A percentile compares a stretch with the other conserved stretches of the same genome.
These are phyloP conservation scores for Branchellion lobata DNA, from an alignment of 2,888 invertebrate species.

Conservation along the genomic window DNA sequence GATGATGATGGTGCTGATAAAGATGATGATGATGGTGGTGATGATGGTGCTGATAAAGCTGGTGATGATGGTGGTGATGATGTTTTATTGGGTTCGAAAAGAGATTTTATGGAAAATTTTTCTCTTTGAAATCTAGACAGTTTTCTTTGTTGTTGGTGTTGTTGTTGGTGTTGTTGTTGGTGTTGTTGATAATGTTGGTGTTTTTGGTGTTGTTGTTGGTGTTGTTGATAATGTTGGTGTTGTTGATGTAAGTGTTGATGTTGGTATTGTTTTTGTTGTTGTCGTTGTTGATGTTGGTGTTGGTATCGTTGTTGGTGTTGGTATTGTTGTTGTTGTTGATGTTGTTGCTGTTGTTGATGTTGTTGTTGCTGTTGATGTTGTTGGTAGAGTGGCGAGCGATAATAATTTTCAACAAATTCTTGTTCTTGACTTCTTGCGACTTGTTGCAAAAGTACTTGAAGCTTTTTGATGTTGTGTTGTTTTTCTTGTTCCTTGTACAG, in stretches of 20 bases:
- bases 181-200: not conserved
- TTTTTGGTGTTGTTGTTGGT: not conserved
- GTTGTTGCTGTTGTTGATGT: conserved; percentile 5
- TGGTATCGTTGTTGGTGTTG: not conserved
- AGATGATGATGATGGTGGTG: not conserved
- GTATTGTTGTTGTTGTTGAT: not conserved
- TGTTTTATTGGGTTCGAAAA: not conserved
- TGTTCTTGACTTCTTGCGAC: not conserved
- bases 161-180: not conserved
- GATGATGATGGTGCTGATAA: not conserved
- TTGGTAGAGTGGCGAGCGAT: not conserved
- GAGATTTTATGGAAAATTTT: not conserved
- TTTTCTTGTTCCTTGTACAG: too few relatives aligned
- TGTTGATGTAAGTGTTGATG: not conserved
- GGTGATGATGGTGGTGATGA: not conserved
- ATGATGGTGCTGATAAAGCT: not conserved
- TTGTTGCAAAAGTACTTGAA: too few relatives aligned
- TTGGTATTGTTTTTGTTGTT: not conserved
- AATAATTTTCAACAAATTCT: conserved; percentile 13
- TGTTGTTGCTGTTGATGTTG: conserved; percentile 4
- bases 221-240: not conserved
- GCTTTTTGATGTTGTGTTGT: too few relatives aligned
- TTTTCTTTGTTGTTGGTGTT: not conserved
- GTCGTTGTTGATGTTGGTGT: not conserved
- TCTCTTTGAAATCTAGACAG: not conserved